Evolutionary conservation across 2,113 vertebrate species (phyloP).

Genomic region (Spheniscus mendiculus): DNA sequence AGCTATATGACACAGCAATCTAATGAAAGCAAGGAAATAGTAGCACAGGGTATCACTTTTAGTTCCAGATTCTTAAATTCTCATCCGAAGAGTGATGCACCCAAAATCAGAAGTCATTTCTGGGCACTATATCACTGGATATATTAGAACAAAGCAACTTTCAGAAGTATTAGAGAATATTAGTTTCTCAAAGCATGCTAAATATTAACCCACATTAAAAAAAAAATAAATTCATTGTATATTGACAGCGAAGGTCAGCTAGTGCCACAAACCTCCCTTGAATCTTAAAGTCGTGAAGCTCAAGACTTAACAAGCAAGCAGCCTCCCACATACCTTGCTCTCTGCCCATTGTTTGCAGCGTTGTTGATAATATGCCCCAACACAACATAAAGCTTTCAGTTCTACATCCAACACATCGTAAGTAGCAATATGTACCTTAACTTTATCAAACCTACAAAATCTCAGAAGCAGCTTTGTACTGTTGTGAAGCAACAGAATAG

Average conservation of each 20-base stretch:
- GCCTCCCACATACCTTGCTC: neutral
- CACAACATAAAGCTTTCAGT: neutral
- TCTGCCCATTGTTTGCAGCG: neutral
- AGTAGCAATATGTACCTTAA: neutral
- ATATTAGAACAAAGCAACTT: neutral
- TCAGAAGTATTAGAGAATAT: neutral
- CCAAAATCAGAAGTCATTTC: neutral
- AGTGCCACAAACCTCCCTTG: neutral
- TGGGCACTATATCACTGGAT: neutral
- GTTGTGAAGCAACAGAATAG: neutral
- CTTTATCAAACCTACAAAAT: neutral
- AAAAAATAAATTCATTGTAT: neutral
- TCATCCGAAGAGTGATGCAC: neutral
- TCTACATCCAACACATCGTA: neutral
- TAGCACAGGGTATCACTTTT: neutral
- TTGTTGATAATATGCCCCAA: neutral
- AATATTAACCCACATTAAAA: neutral
- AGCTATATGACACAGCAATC: neutral
- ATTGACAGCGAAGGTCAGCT: neutral
- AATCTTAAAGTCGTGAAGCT: neutral
- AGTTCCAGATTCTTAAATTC: neutral
- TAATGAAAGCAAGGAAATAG: neutral
- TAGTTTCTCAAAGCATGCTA: neutral
- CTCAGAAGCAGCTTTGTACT: neutral
- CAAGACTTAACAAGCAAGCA: neutral